phyloP scores from a whole-genome alignment of 2,888 invertebrate species.

The Galerucella calmariensis region DNA sequence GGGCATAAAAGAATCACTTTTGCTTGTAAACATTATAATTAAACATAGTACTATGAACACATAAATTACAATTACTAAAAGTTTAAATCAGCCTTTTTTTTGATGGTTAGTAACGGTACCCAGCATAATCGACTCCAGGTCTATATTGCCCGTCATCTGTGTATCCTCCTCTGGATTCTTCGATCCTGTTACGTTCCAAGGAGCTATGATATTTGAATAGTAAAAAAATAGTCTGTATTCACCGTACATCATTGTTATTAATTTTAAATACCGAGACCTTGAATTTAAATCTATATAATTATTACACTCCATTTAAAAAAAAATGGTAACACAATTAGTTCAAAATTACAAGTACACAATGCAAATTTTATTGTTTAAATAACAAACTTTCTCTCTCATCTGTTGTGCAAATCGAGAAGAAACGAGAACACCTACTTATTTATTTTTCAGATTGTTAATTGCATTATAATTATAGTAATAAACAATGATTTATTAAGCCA shows the following conservation, averaged over 20 bases:
- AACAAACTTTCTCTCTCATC: conserved; percentile 20
- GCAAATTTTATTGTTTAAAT: conserved; percentile 10
- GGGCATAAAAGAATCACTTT: not conserved
- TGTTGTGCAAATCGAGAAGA: conserved; percentile 13
- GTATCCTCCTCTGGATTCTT: conserved; percentile 47
- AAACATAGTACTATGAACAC: conserved; percentile 19
- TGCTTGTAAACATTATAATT: conserved; percentile 3
- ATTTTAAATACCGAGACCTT: not conserved
- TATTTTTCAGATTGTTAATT: conserved; percentile 29
- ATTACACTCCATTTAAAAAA: not conserved
- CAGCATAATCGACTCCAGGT: conserved; percentile 51
- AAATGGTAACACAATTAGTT: not conserved
- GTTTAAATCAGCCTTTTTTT: conserved; percentile 25
- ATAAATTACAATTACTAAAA: conserved; percentile 9
- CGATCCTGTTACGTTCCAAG: conserved; percentile 53
- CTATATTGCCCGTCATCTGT: conserved; percentile 54
- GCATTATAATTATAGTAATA: conserved; percentile 31
- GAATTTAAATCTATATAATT: not conserved
- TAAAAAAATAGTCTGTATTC: not conserved
- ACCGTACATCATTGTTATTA: conserved; percentile 2
- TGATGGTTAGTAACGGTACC: conserved; percentile 43
- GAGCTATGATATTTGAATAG: conserved; percentile 46
- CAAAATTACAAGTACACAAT: conserved; percentile 1
- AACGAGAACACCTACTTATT: conserved; percentile 22
- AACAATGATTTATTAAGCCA: conserved; percentile 25